Evolutionary conservation across 2,113 vertebrate genomes (phyloP).

Genomic region (Pimephales promelas): DNA sequence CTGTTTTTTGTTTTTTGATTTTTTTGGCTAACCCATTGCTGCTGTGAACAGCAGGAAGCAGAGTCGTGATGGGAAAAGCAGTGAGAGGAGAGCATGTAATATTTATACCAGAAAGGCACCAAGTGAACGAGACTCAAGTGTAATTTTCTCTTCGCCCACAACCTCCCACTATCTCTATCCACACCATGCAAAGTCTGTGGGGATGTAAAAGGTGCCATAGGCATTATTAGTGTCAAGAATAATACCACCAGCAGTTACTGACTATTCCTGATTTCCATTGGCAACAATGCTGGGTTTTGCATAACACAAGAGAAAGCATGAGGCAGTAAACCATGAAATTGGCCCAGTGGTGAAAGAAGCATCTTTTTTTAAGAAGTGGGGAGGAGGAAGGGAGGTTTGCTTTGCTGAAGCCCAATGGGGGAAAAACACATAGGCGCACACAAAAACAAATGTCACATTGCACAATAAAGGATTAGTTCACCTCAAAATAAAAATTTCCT

Average conservation of each 20-base stretch:
- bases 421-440: neutral
- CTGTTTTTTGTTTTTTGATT: neutral
- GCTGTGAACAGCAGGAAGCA: slow-evolving; percentile 10
- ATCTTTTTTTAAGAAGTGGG: slow-evolving; percentile 23
- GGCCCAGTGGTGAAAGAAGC: slow-evolving; percentile 11
- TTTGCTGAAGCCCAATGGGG: neutral
- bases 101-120: slow-evolving; percentile 43
- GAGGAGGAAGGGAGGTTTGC: slow-evolving; percentile 13
- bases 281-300: slow-evolving; percentile 53
- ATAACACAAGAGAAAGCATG: slow-evolving; percentile 46
- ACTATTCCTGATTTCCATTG: slow-evolving; percentile 58
- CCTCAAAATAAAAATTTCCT: no score
- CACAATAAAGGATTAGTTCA: no score
- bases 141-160: slow-evolving; percentile 41
- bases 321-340: slow-evolving; percentile 44
- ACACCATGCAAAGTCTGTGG: slow-evolving; percentile 33
- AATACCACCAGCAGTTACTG: slow-evolving; percentile 46
- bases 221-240: slow-evolving; percentile 39
- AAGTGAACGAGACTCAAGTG: slow-evolving; percentile 21
- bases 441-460: neutral
- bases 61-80: slow-evolving; percentile 38
- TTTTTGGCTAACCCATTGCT: neutral
- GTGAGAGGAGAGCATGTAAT: slow-evolving; percentile 40
- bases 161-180: slow-evolving; percentile 41
- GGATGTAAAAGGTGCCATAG: slow-evolving; percentile 24